Base-by-base conservation (phyloP, 2,113 vertebrate genomes). In the Hiodon tergisus region DNA sequence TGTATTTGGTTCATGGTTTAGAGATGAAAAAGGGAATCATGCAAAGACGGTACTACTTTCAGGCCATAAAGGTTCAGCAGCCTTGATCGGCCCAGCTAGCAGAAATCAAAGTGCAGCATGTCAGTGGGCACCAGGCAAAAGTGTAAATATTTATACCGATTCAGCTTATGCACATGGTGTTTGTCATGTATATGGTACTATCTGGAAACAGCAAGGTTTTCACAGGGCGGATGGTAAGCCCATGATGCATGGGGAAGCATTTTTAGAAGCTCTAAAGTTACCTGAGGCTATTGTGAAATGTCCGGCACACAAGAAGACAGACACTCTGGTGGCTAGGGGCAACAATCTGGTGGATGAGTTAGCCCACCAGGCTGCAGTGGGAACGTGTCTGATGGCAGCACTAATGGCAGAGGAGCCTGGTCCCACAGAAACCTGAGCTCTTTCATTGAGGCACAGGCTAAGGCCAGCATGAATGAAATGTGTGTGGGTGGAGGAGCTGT, bases 31-130 rank as follows among this genome's bases (percentile, higher is more conserved):
- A 60, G 59, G 59, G 9, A 60, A 60, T 60, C 59, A 60, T 60
- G 59, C 54, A 57, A 10, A 13, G 59, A 60, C n/a, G 59, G 59
- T 4, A 13, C 2, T 1, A 11, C 59, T 5, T 60, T 60, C 54
- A 57, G 54, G 54, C 54, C 5, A 2, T 57, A 57, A 57, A 57
- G 54, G 54, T 57, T 57, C 1, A 5, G 10, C 54, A 57, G 54
- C 74, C 74, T 31, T 31, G 31, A 31, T 31, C 31, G 31, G 61
- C 48, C 10, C 73, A 74, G 14, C 7, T 74, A 6, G 73, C 65
- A 5, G 65, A 75, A 48, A 6, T 76, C 1, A 70, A 76, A 9
- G 69, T 6, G 48, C 9, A 31, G 68, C 68, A 6, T 63, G 75
- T 46, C 2, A 6, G 3, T 14, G 71, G 9, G 75, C 67, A 31